Evolutionary conservation across 2,113 vertebrate genomes (phyloP), one percentile per base, ranked within the genome.

Genomic region (Camelus bactrianus): DNA sequence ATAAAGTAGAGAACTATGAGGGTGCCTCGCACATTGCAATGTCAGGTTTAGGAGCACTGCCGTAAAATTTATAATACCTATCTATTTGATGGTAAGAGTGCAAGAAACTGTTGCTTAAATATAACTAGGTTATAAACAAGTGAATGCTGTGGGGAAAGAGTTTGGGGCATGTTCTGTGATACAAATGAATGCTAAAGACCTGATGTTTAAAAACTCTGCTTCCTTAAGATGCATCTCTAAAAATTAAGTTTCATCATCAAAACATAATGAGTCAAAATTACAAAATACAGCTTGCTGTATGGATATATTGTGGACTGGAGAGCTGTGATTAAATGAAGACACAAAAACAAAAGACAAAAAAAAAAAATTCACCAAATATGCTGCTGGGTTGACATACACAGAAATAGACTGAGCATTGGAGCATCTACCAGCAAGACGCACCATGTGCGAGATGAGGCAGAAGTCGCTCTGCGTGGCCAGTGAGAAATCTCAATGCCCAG

Each of bases 1-100:
- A 98, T 99, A 98, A 98, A 98, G 98, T 98, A 96, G 98, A 96
- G 98, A 98, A 98, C 97, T 98, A 91, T 98, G 97, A 98, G 97
- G 97, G 94, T 98, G 94, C 97, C 97, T 99, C 98, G 54, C 98
- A 98, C 98, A 98, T 97, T 98, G 97, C 97, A 92, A 90, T 98
- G 97, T 97, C 98, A 98, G 97, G 97, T 98, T 98, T 98, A 98
- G 98, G 96, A 98, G 98, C 52, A 92, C 89, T 92, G 73, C 94
- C 95, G 98, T 98, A 98, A 98, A 99, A 99, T 98, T 98, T 98
- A 98, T 95, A 98, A 96, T 95, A 94, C 82, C 97, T 98, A 98
- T 98, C 98, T 97, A 96, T 98, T 98, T 98, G 98, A 98, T 98
- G 28, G 84, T 96, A 95, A 98, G 91, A 97, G 97, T 79, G 11